Conservation (phyloP, 2,113 vertebrate species). For the Conger conger region DNA sequence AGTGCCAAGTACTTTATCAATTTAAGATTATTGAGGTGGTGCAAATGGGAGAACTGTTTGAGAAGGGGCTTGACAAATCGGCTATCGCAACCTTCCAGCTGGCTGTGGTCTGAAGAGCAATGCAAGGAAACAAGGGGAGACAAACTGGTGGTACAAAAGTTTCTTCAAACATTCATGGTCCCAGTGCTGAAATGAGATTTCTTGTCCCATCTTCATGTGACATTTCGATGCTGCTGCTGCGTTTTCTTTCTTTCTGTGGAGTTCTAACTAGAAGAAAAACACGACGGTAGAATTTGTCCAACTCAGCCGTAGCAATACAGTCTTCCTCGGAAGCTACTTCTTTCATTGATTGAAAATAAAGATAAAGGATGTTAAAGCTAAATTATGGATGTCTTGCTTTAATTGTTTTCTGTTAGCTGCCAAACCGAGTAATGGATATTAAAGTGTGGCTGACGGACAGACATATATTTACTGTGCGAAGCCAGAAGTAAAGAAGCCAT, state of each 20-base stretch:
- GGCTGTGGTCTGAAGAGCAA: too few species aligned
- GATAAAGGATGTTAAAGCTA: background rate
- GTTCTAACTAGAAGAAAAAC: conserved; percentile 11
- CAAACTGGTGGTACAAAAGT: too few species aligned
- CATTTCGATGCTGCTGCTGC: conserved; percentile 4
- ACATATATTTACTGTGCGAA: too few species aligned
- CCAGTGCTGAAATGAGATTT: conserved; percentile 16
- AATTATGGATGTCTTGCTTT: background rate
- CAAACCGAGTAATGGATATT: too few species aligned
- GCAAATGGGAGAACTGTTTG: too few species aligned
- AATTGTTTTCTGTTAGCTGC: background rate
- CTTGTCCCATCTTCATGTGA: conserved; percentile 12
- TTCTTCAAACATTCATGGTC: conserved; percentile 13
- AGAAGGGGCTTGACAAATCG: too few species aligned
- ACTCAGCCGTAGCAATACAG: conserved; percentile 9
- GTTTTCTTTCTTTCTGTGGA: conserved; percentile 9
- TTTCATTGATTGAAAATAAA: background rate
- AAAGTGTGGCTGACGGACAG: too few species aligned
- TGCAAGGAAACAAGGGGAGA: too few species aligned
- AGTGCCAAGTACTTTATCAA: too few species aligned
- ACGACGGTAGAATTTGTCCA: conserved; percentile 13
- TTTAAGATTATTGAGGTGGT: too few species aligned
- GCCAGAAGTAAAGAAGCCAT: too few species aligned
- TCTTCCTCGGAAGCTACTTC: conserved; percentile 19
- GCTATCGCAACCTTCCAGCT: too few species aligned